phyloP scores from a whole-genome alignment of 2,113 vertebrate species.

The Zonotrichia leucophrys region DNA sequence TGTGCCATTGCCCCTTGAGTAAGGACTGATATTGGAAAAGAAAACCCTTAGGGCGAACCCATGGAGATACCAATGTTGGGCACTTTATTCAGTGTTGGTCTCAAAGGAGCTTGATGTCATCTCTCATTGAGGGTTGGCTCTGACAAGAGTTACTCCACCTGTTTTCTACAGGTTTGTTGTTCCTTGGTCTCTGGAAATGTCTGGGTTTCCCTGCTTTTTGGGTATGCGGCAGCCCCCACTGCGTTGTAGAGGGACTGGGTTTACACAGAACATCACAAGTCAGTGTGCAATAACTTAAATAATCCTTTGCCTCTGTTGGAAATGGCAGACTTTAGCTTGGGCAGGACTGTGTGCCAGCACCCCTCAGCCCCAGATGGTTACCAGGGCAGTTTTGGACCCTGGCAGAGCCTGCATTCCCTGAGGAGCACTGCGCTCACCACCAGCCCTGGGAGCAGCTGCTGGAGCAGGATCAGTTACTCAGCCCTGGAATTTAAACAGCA shows the following conservation, averaged over 20 bases:
- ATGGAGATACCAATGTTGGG: not conserved
- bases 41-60: not conserved
- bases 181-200: not conserved
- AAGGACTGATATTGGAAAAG: not conserved
- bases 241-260: not conserved
- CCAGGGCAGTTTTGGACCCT: not conserved
- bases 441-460: not conserved
- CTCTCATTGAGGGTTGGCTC: not conserved
- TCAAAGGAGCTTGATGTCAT: not conserved
- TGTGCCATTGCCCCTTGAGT: not conserved
- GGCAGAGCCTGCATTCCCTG: not conserved
- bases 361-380: not conserved
- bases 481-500: not conserved
- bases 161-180: not conserved
- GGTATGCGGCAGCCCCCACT: rapidly evolving
- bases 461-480: not conserved
- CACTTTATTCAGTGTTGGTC: not conserved
- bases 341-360: rapidly evolving
- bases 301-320: not conserved
- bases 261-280: no score
- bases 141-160: not conserved
- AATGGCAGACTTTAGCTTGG: not conserved
- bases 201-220: not conserved
- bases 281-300: rapidly evolving
- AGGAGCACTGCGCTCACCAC: rapidly evolving